Percentiles rank a stretch among this genome's conserved stretches.
Evolutionary conservation across 2,797 vertebrate genomes (phyloP).

Genomic region (Pangasius djambal): DNA sequence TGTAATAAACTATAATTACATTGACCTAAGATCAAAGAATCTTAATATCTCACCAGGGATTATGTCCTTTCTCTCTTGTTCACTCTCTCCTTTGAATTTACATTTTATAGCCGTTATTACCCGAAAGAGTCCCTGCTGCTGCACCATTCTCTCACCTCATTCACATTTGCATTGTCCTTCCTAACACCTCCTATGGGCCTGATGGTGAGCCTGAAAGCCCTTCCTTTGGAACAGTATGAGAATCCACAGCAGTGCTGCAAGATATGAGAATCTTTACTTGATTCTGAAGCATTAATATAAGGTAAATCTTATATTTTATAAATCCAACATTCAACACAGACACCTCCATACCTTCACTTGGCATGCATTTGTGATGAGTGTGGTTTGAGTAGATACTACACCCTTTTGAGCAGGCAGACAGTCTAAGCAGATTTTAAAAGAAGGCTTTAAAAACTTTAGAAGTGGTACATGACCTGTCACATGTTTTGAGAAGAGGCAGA

Average conservation of each 20-base stretch:
- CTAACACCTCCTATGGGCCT: slow-evolving; percentile 46
- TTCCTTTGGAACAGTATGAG: slow-evolving; percentile 16
- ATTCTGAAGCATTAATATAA: not conserved
- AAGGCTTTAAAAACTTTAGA: not conserved
- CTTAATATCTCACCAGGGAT: slow-evolving; percentile 28
- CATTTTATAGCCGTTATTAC: slow-evolving; percentile 55
- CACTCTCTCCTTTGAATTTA: slow-evolving; percentile 35
- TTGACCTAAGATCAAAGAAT: slow-evolving; percentile 41
- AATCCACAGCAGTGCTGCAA: slow-evolving; percentile 6
- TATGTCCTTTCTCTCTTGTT: not conserved
- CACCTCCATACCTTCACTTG: not conserved
- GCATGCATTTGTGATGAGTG: not conserved
- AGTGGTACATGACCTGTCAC: not conserved
- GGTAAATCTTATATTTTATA: not conserved
- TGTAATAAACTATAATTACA: slow-evolving; percentile 21
- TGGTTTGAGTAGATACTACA: not conserved
- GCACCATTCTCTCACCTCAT: slow-evolving; percentile 38
- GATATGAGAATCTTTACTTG: not conserved
- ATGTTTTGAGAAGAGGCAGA: not conserved
- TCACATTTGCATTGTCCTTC: slow-evolving; percentile 40
- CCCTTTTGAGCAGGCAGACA: not conserved
- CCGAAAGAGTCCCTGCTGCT: slow-evolving; percentile 35
- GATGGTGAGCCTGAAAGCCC: slow-evolving; percentile 32
- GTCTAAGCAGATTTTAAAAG: not conserved
- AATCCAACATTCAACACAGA: not conserved